Evolutionary conservation across 1,140 invertebrate genomes (phyloP).

Genomic region (Drosophila neocordata): DNA sequence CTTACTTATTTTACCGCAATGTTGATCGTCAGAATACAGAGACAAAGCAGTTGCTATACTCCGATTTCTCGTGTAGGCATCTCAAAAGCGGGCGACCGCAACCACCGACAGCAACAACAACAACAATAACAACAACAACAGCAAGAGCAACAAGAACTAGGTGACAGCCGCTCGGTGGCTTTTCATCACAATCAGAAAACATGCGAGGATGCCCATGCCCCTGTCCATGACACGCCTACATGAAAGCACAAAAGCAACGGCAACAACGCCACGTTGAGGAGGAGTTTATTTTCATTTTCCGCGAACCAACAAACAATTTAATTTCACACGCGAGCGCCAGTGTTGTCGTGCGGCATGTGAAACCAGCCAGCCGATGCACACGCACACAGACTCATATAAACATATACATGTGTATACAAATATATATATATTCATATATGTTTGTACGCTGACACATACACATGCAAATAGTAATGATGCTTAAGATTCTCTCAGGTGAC

Average conservation of each 20-base stretch:
- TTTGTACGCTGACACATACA: background rate
- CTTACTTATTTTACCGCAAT: conserved; percentile 11
- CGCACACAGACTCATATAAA: background rate
- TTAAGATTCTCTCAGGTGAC: conserved; percentile 63
- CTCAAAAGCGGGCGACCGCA: conserved; percentile 27
- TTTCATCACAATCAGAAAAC: conserved; percentile 41
- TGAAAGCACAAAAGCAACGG: background rate
- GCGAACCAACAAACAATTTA: conserved; percentile 79
- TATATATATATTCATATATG: background rate
- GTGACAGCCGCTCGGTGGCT: conserved; percentile 47
- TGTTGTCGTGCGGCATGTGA: conserved; percentile 77
- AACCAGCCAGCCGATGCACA: conserved; percentile 58
- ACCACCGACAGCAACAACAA: conserved; percentile 7
- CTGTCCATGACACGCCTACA: conserved; percentile 17
- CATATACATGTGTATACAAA: background rate
- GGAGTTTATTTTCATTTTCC: conserved; percentile 76
- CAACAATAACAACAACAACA: conserved; percentile 5
- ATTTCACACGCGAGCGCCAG: conserved; percentile 78
- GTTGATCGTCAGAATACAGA: conserved; percentile 4
- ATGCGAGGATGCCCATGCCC: conserved; percentile 6
- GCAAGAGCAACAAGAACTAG: conserved; percentile 13
- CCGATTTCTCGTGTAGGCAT: background rate
- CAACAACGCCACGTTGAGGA: conserved; percentile 19
- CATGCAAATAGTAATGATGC: conserved; percentile 63
- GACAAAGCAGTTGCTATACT: background rate